Conservation (phyloP, 2,888 invertebrate genomes). For the Cantharis nigra region DNA sequence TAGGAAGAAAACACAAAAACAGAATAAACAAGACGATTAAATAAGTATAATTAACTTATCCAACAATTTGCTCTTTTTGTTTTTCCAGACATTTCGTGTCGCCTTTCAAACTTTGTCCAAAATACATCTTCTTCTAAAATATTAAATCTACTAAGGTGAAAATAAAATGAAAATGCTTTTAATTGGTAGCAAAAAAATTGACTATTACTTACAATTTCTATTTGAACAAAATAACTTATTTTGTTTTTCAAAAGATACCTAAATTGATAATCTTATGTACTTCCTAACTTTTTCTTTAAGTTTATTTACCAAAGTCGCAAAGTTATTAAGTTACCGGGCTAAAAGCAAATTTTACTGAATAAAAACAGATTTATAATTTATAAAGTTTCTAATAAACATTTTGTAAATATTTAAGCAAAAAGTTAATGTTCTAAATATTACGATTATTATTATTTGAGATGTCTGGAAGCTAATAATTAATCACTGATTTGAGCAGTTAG, state of each 20-base stretch:
- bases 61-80: constrained; percentile 5
- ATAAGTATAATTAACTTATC: constrained; percentile 14
- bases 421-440: background rate
- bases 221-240: background rate
- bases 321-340: background rate
- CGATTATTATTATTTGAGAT: background rate
- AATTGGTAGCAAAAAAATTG: background rate
- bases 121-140: constrained; percentile 1
- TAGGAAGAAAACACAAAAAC: background rate
- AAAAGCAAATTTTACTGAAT: background rate
- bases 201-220: background rate
- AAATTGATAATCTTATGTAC: background rate
- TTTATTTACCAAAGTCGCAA: background rate
- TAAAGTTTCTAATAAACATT: background rate
- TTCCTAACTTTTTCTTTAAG: background rate
- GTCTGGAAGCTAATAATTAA: background rate
- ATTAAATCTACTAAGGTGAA: background rate
- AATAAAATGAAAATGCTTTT: background rate
- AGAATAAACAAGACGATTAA: constrained; percentile 18
- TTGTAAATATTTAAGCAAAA: background rate
- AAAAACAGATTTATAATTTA: background rate
- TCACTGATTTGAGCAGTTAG: background rate
- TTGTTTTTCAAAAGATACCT: background rate
- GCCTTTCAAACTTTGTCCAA: background rate
- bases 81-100: constrained; percentile 4